phyloP scores from a whole-genome alignment of 1,140 invertebrate genomes.

The Drosophila eugracilis region DNA sequence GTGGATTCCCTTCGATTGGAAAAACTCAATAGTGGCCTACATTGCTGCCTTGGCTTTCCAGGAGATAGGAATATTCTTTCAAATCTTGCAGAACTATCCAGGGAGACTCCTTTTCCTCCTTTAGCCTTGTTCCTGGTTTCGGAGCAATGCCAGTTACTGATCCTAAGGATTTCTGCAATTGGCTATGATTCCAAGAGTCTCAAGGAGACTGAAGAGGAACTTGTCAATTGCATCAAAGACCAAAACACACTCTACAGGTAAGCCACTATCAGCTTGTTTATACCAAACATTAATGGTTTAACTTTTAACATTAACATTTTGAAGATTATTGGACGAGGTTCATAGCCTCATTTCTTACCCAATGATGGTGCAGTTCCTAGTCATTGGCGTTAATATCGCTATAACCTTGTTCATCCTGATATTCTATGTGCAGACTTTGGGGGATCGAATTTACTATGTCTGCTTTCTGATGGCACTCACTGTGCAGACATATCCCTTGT shows the following conservation, averaged over 20 bases:
- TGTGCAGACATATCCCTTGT: constrained; percentile 62
- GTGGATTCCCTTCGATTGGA: constrained; percentile 75
- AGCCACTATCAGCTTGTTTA: not conserved
- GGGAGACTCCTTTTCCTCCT: constrained; percentile 64
- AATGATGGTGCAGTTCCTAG: constrained; percentile 69
- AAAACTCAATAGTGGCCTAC: constrained; percentile 23
- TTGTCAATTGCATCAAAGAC: constrained; percentile 57
- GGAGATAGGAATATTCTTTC: constrained; percentile 26
- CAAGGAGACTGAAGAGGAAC: constrained; percentile 41
- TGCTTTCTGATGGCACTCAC: constrained; percentile 43
- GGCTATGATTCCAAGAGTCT: constrained; percentile 25
- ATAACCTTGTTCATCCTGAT: constrained; percentile 42
- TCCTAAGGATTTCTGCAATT: constrained; percentile 49
- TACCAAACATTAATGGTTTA: no score
- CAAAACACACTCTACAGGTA: constrained; percentile 62
- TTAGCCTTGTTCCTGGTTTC: constrained; percentile 50
- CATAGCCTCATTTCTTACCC: constrained; percentile 56
- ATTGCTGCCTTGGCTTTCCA: constrained; percentile 45
- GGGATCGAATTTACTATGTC: constrained; percentile 41
- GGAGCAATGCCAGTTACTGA: constrained; percentile 58
- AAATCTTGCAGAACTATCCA: constrained; percentile 54
- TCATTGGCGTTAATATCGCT: constrained; percentile 55
- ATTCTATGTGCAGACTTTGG: constrained; percentile 44
- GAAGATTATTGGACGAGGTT: constrained; percentile 44
- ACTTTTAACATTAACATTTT: not conserved